phyloP scores from a whole-genome alignment of 1,140 invertebrate species.

The Drosophila tristis region DNA sequence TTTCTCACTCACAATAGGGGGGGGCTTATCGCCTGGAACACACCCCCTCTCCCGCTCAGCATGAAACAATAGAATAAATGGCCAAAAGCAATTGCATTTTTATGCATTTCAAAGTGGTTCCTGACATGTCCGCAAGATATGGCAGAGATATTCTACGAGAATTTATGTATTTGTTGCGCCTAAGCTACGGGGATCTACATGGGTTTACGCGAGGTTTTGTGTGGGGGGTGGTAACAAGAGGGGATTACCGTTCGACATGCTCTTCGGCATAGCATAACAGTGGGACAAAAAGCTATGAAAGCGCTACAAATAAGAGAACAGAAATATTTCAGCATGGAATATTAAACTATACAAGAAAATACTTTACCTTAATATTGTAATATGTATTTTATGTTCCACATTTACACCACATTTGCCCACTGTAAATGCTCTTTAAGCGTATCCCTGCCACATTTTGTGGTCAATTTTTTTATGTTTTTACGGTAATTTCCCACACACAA shows the following conservation, averaged over 20 bases:
- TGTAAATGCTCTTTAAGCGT: not conserved
- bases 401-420: constrained; percentile 4
- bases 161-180: constrained; percentile 54
- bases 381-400: not conserved
- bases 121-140: constrained; percentile 59
- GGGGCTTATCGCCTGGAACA: constrained; percentile 7
- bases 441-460: constrained; percentile 30
- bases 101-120: constrained; percentile 75
- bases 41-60: not conserved
- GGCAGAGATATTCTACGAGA: constrained; percentile 34
- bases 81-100: constrained; percentile 71
- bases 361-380: not conserved
- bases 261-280: constrained; percentile 1
- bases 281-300: not conserved
- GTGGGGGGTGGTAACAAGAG: constrained; percentile 6
- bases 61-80: constrained; percentile 31
- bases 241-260: not conserved
- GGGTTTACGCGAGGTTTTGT: constrained; percentile 2
- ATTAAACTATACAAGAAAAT: not conserved
- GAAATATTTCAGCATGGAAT: not conserved
- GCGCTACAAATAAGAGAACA: not conserved
- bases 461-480: constrained; percentile 67
- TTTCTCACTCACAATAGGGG: constrained; percentile 27
- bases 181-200: not conserved
- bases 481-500: constrained; percentile 61